These are phyloP conservation scores for Penelope pileata DNA, from an alignment of 2,113 vertebrate species.

Conservation along the genomic window DNA sequence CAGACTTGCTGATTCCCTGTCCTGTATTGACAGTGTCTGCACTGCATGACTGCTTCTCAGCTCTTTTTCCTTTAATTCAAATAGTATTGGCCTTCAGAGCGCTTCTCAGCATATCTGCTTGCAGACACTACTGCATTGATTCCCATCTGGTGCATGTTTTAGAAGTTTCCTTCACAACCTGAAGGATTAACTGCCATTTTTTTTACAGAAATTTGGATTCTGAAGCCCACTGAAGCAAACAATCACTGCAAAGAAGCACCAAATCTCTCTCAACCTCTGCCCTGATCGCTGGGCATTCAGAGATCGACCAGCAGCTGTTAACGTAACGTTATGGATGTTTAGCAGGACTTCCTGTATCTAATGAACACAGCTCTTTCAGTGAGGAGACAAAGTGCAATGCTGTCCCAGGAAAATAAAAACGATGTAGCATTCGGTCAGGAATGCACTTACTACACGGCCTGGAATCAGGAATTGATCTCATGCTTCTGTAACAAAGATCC, in stretches of 20 bases:
- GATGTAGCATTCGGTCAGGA: conserved; percentile 55
- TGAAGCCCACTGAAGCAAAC: neutral
- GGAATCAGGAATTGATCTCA: conserved; percentile 53
- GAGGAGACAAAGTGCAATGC: conserved; percentile 45
- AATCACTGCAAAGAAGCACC: conserved; percentile 48
- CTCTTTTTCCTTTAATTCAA: conserved; percentile 5
- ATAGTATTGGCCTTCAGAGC: neutral
- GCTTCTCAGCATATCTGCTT: neutral
- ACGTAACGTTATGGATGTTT: conserved; percentile 39
- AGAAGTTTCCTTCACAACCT: neutral
- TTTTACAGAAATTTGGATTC: neutral
- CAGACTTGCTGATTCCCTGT: neutral
- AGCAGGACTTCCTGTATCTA: conserved; percentile 65
- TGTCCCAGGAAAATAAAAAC: conserved; percentile 58
- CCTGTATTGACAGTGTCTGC: neutral
- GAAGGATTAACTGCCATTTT: neutral
- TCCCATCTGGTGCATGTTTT: conserved; percentile 37
- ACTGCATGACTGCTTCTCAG: neutral
- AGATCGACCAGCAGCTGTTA: conserved; percentile 57
- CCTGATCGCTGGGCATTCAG: conserved; percentile 24
- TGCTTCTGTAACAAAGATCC: conserved; percentile 58
- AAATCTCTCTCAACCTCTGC: conserved; percentile 12
- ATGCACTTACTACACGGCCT: conserved; percentile 33
- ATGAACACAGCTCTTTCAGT: conserved; percentile 54
- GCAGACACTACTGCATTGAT: conserved; percentile 40